phyloP scores from a whole-genome alignment of 2,888 invertebrate species.

The Conomelus anceps region DNA sequence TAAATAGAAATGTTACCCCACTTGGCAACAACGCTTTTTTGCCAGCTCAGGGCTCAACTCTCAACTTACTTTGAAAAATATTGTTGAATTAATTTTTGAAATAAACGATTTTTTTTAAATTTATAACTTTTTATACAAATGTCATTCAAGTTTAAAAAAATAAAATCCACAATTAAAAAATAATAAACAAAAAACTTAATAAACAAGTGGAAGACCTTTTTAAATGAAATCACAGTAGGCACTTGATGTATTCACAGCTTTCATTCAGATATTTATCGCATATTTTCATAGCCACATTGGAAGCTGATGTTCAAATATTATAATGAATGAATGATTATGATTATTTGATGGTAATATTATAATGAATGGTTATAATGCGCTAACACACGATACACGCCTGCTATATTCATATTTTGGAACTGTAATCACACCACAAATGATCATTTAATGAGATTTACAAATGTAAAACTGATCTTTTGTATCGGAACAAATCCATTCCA shows the following conservation, averaged over 20 bases:
- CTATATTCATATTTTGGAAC: neutral
- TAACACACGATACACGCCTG: neutral
- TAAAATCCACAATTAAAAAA: neutral
- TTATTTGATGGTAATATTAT: neutral
- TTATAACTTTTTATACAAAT: neutral
- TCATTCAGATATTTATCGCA: neutral
- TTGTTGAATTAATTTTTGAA: no score
- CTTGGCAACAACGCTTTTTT: no score
- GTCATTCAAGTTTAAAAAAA: neutral
- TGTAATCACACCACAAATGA: no score
- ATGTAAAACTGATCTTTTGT: no score
- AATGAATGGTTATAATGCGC: neutral
- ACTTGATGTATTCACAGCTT: neutral
- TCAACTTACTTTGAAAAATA: no score
- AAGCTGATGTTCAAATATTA: neutral
- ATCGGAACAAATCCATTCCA: no score
- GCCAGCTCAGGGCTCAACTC: no score
- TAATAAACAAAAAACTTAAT: neutral
- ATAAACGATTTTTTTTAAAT: no score
- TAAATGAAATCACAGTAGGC: neutral
- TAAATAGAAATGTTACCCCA: no score
- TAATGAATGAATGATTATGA: neutral
- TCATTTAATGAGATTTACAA: no score
- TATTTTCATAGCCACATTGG: neutral
- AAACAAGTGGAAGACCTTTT: neutral